Conservation (phyloP, 2,888 invertebrate genomes). For the Loripinus fragilis region DNA sequence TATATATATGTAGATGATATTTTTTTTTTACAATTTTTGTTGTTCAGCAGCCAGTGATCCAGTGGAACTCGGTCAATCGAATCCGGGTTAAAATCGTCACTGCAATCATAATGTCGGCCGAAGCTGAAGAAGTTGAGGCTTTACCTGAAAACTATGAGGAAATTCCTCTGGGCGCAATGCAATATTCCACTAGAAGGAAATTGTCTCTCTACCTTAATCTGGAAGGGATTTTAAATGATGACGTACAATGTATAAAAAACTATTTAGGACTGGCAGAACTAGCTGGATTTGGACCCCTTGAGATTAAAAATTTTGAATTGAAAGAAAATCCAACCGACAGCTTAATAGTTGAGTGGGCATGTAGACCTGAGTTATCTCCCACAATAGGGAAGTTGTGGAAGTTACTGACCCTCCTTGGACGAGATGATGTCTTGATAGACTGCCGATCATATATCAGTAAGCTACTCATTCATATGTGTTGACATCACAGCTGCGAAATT, state of each 20-base stretch:
- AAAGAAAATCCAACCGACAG: slow-evolving; percentile 67
- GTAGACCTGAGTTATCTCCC: slow-evolving; percentile 58
- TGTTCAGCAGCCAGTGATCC: too few species aligned
- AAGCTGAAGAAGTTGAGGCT: slow-evolving; percentile 25
- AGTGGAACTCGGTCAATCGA: too few species aligned
- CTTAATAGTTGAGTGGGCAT: slow-evolving; percentile 68
- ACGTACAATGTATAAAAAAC: slow-evolving; percentile 64
- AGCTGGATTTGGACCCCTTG: slow-evolving; percentile 68
- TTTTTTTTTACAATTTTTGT: too few species aligned
- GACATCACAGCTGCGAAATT: too few species aligned
- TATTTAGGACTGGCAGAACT: slow-evolving; percentile 72
- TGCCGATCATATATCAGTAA: slow-evolving; percentile 64
- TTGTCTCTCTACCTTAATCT: slow-evolving; percentile 66
- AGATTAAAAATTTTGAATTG: slow-evolving; percentile 67
- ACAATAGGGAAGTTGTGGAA: slow-evolving; percentile 69
- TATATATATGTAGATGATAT: too few species aligned
- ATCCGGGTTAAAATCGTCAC: too few species aligned
- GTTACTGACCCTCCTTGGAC: slow-evolving; percentile 60
- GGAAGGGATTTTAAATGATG: slow-evolving; percentile 58
- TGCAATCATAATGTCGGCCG: neutral
- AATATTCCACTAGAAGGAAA: slow-evolving; percentile 58
- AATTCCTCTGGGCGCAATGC: slow-evolving; percentile 65
- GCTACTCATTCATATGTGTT: too few species aligned
- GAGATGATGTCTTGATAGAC: slow-evolving; percentile 71
- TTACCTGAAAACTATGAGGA: slow-evolving; percentile 48